Evolutionary conservation across 2,113 vertebrate genomes (phyloP).

Genomic region (Tetraodon nigroviridis): DNA sequence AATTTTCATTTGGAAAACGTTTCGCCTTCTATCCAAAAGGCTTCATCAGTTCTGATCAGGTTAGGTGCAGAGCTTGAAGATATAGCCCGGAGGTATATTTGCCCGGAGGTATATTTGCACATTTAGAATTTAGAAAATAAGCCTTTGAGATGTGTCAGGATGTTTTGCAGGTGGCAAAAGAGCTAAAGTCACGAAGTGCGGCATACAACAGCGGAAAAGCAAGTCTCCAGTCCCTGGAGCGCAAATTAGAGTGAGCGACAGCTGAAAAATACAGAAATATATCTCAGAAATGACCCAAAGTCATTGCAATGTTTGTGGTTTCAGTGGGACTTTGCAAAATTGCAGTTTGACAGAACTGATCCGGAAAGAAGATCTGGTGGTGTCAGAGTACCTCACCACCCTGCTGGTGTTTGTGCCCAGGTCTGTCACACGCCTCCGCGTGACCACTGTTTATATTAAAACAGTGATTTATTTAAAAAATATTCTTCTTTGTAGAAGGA

Average conservation of each 20-base stretch:
- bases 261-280: no score
- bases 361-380: constrained; percentile 88
- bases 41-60: no score
- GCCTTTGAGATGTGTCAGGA: constrained; percentile 71
- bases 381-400: constrained; percentile 91
- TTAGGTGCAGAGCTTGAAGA: no score
- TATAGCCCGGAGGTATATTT: no score
- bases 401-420: constrained; percentile 88
- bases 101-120: no score
- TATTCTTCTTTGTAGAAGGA: constrained; percentile 68
- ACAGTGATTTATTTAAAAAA: background rate
- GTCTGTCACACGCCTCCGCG: constrained; percentile 67
- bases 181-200: constrained; percentile 79
- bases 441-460: background rate
- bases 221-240: constrained; percentile 78
- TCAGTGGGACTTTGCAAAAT: constrained; percentile 84
- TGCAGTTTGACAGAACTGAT: constrained; percentile 81
- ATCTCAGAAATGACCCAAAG: no score
- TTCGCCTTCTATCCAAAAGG: no score
- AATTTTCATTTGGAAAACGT: no score
- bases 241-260: constrained; percentile 78
- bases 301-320: constrained; percentile 7
- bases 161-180: constrained; percentile 84
- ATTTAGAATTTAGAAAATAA: no score
- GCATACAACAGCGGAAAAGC: constrained; percentile 80